These are phyloP conservation scores for Carassius carassius DNA, from an alignment of 2,113 vertebrate genomes.

Conservation along the genomic window DNA sequence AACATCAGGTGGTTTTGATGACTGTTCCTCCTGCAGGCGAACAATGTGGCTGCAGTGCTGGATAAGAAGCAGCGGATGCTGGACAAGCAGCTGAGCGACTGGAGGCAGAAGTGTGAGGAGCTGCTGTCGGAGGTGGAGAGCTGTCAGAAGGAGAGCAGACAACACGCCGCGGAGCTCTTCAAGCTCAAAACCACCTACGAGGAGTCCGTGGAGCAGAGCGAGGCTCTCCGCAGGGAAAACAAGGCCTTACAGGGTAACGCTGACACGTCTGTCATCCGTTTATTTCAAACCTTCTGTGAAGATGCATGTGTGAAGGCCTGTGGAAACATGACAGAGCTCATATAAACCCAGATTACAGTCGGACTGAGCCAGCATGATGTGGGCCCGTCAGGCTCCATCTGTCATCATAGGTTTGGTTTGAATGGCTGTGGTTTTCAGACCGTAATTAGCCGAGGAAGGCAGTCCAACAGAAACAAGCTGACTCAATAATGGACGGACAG, in stretches of 20 bases:
- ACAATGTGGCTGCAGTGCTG: slow-evolving; percentile 63
- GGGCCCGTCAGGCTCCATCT: slow-evolving; percentile 20
- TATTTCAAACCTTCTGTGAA: neutral
- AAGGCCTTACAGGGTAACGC: slow-evolving; percentile 76
- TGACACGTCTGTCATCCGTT: neutral
- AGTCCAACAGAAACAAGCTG: slow-evolving; percentile 20
- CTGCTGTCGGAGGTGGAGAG: slow-evolving; percentile 75
- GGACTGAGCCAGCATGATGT: neutral
- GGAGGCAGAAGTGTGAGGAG: slow-evolving; percentile 79
- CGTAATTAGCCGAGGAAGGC: slow-evolving; percentile 27
- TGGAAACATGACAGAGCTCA: neutral
- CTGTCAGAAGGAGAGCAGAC: slow-evolving; percentile 79
- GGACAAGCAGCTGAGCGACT: slow-evolving; percentile 80
- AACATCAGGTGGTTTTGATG: neutral
- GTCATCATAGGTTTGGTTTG: slow-evolving; percentile 10
- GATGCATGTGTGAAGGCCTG: neutral
- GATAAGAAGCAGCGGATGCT: slow-evolving; percentile 80
- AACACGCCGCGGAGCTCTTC: slow-evolving; percentile 75
- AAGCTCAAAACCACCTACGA: slow-evolving; percentile 78
- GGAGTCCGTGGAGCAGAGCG: slow-evolving; percentile 76
- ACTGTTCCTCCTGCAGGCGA: slow-evolving; percentile 42
- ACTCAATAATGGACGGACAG: slow-evolving; percentile 22
- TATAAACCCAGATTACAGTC: slow-evolving; percentile 11
- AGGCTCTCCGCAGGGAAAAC: slow-evolving; percentile 75
- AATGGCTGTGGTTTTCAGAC: neutral